phyloP scores from a whole-genome alignment of 2,797 vertebrate species.

The Anniella stebbinsi region DNA sequence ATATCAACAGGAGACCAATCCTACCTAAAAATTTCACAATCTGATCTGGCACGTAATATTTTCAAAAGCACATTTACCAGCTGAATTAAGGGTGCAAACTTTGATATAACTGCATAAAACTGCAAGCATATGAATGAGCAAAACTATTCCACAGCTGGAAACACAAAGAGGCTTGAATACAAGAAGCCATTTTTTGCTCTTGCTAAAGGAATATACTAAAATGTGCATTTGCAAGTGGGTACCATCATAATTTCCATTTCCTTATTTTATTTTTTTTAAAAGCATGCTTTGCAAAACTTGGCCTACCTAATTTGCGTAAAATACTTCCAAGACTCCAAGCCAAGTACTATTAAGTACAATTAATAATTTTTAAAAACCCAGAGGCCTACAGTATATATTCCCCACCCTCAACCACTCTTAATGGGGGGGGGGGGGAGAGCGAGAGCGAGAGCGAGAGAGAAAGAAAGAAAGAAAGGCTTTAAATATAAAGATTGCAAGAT shows the following conservation, averaged over 20 bases:
- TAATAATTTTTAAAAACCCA: background rate
- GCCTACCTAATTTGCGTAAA: conserved; percentile 14
- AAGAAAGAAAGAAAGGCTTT: background rate
- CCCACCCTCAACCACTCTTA: background rate
- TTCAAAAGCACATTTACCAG: background rate
- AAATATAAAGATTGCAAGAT: background rate
- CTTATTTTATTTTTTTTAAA: no score
- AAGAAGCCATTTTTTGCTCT: background rate
- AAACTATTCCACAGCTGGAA: background rate
- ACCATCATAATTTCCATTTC: background rate
- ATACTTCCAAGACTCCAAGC: background rate
- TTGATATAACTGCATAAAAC: conserved; percentile 36
- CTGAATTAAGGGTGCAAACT: conserved; percentile 22
- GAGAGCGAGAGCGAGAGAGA: no score
- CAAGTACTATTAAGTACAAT: background rate
- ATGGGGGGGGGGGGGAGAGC: background rate
- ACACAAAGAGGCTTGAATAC: background rate
- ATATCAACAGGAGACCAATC: background rate
- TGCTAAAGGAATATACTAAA: background rate
- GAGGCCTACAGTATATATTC: background rate
- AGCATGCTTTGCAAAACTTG: background rate
- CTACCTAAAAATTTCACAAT: background rate
- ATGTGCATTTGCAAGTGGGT: background rate
- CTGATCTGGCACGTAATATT: background rate
- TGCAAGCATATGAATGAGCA: background rate